Percentiles rank a stretch among this genome's conserved stretches.
phyloP scores from a whole-genome alignment of 2,113 vertebrate genomes.

The Chionis minor region DNA sequence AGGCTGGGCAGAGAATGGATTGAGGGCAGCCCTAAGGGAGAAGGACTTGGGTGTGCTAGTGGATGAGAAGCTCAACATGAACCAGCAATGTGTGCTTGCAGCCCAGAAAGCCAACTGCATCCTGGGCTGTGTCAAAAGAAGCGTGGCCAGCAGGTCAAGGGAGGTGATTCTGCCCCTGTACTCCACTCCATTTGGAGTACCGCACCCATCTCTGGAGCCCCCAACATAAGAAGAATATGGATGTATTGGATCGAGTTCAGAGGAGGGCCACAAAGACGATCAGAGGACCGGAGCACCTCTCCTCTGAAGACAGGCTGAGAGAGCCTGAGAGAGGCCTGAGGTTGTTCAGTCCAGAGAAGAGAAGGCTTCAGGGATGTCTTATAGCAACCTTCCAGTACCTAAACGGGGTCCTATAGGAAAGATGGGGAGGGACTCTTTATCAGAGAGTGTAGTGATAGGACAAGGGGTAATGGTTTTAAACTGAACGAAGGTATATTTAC shows the following conservation, averaged over 20 bases:
- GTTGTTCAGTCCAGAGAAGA: too few relatives aligned
- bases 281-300: too few relatives aligned
- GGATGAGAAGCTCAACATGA: not conserved
- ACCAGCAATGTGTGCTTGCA: not conserved
- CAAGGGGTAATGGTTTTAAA: not conserved
- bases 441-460: too few relatives aligned
- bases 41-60: not conserved
- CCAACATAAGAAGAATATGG: not conserved
- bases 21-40: not conserved
- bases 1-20: not conserved
- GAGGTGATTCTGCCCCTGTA: not conserved
- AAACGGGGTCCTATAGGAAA: not conserved
- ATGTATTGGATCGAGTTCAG: not conserved
- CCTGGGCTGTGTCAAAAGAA: not conserved
- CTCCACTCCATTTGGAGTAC: not conserved
- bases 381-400: not conserved
- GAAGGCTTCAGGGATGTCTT: too few relatives aligned
- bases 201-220: not conserved
- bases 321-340: too few relatives aligned
- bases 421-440: not conserved
- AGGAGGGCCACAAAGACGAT: not conserved
- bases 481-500: not conserved
- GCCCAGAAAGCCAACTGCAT: not conserved
- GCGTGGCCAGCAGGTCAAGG: not conserved
- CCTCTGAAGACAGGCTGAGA: too few relatives aligned